A percentile compares a stretch with the other conserved stretches of the same genome.
Conservation (phyloP, 2,797 vertebrate species). For the Melanotaenia parkinsoni region DNA sequence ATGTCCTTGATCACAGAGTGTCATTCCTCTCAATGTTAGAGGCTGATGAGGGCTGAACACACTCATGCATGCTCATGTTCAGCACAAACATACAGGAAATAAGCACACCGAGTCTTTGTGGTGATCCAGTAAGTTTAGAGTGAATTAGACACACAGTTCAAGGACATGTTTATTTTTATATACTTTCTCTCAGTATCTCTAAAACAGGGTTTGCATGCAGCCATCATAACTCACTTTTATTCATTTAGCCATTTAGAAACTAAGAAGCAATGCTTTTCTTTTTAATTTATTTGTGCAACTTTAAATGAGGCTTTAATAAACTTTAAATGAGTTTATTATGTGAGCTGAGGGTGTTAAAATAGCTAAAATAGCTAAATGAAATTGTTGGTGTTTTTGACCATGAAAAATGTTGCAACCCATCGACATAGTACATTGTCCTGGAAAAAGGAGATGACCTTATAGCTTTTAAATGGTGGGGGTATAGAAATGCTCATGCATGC, state of each 20-base stretch:
- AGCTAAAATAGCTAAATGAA: slow-evolving; percentile 76
- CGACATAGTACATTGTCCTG: slow-evolving; percentile 66
- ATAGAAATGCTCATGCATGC: not conserved
- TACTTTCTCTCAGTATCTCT: slow-evolving; percentile 20
- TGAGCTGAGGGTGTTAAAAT: slow-evolving; percentile 74
- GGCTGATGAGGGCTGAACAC: slow-evolving; percentile 73
- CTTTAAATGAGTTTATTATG: slow-evolving; percentile 53
- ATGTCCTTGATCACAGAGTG: slow-evolving; percentile 89
- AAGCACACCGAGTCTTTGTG: slow-evolving; percentile 20
- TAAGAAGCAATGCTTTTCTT: not conserved
- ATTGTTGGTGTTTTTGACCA: slow-evolving; percentile 78
- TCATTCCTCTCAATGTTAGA: slow-evolving; percentile 86
- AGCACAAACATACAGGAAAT: slow-evolving; percentile 53
- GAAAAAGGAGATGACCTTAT: slow-evolving; percentile 71
- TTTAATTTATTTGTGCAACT: slow-evolving; percentile 20
- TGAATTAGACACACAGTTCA: slow-evolving; percentile 37
- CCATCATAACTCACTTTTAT: not conserved
- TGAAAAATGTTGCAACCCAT: slow-evolving; percentile 78
- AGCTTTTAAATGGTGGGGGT: slow-evolving; percentile 45
- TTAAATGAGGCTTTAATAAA: slow-evolving; percentile 50
- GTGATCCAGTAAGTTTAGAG: slow-evolving; percentile 15
- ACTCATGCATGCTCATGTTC: slow-evolving; percentile 56
- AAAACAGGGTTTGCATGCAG: not conserved
- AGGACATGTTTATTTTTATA: slow-evolving; percentile 23
- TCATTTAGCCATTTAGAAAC: not conserved